Percentiles rank a stretch among this genome's conserved stretches.
Evolutionary conservation across 2,888 invertebrate species (phyloP).

Genomic region (Cryptocephalus primarius): DNA sequence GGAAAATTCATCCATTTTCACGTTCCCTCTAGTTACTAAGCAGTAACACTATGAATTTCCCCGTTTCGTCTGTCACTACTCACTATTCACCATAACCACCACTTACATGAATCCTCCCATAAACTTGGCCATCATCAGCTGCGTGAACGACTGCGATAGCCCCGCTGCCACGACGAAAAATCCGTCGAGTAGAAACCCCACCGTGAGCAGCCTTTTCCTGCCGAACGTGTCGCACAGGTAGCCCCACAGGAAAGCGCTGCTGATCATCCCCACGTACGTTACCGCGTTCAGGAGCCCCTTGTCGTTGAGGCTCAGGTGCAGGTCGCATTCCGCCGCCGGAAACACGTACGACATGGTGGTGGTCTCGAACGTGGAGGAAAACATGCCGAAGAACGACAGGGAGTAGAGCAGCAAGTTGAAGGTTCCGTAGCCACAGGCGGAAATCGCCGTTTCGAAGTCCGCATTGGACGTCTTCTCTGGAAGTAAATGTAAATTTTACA

Average conservation of each 20-base stretch:
- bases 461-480: constrained; percentile 27
- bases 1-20: no score
- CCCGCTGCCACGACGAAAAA: constrained; percentile 53
- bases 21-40: no score
- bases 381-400: constrained; percentile 52
- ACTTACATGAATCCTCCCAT: constrained; percentile 65
- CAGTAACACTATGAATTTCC: no score
- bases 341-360: constrained; percentile 63
- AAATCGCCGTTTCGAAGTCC: constrained; percentile 62
- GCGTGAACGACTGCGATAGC: constrained; percentile 52
- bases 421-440: constrained; percentile 56
- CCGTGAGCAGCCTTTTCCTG: constrained; percentile 52
- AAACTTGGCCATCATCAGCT: constrained; percentile 61
- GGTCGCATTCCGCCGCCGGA: constrained; percentile 64
- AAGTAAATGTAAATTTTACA: no score
- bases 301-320: constrained; percentile 52
- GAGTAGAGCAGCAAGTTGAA: constrained; percentile 52
- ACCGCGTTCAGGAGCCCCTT: constrained; percentile 63
- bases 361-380: constrained; percentile 59
- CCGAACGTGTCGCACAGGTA: constrained; percentile 66
- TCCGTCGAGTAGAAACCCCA: constrained; percentile 53
- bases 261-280: constrained; percentile 67
- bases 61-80: no score
- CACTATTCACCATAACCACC: background rate
- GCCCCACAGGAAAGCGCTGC: constrained; percentile 67